Percentiles rank a stretch among this genome's conserved stretches.
Conservation (phyloP, 2,797 vertebrate genomes). For the Sylvilagus floridanus region DNA sequence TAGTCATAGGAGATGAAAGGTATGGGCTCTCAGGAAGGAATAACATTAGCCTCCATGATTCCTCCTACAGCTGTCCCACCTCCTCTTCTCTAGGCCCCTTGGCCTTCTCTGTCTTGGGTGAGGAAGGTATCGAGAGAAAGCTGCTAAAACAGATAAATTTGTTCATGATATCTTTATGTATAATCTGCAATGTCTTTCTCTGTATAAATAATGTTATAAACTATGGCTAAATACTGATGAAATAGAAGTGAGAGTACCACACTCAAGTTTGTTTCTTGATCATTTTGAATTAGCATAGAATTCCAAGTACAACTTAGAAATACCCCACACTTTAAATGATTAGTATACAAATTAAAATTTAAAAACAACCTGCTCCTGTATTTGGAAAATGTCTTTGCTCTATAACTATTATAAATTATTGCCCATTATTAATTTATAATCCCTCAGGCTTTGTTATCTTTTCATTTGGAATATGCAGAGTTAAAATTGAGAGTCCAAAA, state of each 20-base stretch:
- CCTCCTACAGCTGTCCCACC: not conserved
- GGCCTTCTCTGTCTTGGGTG: not conserved
- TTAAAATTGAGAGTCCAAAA: constrained; percentile 26
- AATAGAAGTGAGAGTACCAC: constrained; percentile 9
- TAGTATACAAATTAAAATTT: constrained; percentile 49
- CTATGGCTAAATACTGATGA: not conserved
- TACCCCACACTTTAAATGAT: constrained; percentile 12
- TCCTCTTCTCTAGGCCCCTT: not conserved
- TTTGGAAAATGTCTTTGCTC: constrained; percentile 24
- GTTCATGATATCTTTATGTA: not conserved
- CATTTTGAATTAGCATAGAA: constrained; percentile 48
- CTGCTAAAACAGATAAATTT: not conserved
- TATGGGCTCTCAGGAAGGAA: not conserved
- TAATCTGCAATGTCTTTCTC: constrained; percentile 20
- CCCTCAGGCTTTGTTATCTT: not conserved
- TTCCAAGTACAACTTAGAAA: not conserved
- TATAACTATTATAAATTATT: constrained; percentile 34
- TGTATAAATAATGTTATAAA: constrained; percentile 40
- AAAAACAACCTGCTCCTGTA: constrained; percentile 36
- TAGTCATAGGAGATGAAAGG: constrained; percentile 28
- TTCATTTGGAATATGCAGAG: not conserved
- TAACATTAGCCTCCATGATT: not conserved
- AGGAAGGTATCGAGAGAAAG: not conserved
- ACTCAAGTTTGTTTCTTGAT: not conserved
- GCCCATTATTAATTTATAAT: constrained; percentile 41